Conservation (phyloP, 2,797 vertebrate species). For the Menidia menidia region DNA sequence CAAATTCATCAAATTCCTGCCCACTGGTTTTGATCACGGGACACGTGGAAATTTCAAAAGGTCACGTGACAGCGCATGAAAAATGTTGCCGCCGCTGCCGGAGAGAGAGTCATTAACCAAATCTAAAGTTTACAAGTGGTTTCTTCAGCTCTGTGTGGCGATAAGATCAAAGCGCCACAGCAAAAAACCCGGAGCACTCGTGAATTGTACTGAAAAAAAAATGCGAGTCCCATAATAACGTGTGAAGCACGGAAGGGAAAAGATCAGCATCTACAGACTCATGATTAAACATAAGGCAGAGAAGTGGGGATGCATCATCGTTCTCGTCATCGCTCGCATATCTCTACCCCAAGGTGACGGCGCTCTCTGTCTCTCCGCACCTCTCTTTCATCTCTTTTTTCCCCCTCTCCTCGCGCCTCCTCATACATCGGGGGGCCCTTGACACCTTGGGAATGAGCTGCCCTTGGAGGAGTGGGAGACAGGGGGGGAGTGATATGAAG, state of each 20-base stretch:
- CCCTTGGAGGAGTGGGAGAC: conserved; percentile 59
- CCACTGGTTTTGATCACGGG: not conserved
- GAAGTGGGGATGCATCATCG: conserved; percentile 61
- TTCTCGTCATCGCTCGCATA: conserved; percentile 47
- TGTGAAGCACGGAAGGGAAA: conserved; percentile 32
- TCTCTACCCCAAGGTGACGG: conserved; percentile 64
- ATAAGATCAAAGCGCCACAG: conserved; percentile 55
- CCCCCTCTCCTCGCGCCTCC: conserved; percentile 40
- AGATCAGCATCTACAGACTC: conserved; percentile 71
- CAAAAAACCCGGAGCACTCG: conserved; percentile 15
- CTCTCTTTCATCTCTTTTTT: conserved; percentile 62
- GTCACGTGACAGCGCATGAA: not conserved
- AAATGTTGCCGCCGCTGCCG: not conserved
- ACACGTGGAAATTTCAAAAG: not conserved
- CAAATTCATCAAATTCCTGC: not conserved
- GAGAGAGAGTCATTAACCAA: conserved; percentile 7
- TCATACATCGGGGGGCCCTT: conserved; percentile 57
- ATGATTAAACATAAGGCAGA: conserved; percentile 77
- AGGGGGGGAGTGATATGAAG: conserved; percentile 17
- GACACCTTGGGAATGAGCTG: conserved; percentile 72
- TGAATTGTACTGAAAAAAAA: conserved; percentile 34
- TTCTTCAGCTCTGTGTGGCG: conserved; percentile 35
- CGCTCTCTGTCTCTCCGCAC: conserved; percentile 31
- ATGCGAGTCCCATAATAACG: conserved; percentile 66
- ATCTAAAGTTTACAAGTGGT: conserved; percentile 23